Evolutionary conservation across 2,888 invertebrate species (phyloP).

Genomic region (Trachelus stipa): DNA sequence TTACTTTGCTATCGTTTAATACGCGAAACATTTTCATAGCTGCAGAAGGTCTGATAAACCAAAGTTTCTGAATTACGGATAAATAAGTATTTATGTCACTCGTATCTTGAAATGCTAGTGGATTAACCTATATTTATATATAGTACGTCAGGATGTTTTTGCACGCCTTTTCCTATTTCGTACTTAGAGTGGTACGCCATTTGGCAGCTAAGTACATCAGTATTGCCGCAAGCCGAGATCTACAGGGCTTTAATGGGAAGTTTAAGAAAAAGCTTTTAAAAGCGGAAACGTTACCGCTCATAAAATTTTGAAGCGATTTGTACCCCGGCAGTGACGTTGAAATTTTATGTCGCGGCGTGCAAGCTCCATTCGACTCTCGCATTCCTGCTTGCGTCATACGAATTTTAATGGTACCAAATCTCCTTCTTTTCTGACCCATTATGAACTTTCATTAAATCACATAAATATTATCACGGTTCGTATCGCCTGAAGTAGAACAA

Average conservation of each 20-base stretch:
- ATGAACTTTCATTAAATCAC: background rate
- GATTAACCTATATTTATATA: background rate
- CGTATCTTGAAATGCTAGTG: background rate
- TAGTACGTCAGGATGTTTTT: background rate
- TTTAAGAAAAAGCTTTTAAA: slow-evolving; percentile 54
- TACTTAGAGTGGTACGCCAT: background rate
- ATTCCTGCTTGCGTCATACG: slow-evolving; percentile 40
- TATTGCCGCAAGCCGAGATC: slow-evolving; percentile 41
- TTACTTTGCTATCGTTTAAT: background rate
- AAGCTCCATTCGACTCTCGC: slow-evolving; percentile 33
- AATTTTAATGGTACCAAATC: slow-evolving; percentile 38
- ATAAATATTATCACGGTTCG: background rate
- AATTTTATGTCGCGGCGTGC: slow-evolving; percentile 43
- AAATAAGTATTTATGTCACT: background rate
- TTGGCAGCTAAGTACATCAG: slow-evolving; percentile 50
- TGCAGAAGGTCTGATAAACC: background rate
- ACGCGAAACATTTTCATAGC: background rate
- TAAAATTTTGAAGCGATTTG: slow-evolving; percentile 62
- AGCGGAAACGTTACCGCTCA: slow-evolving; percentile 53
- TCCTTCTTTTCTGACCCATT: background rate
- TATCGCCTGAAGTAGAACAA: background rate
- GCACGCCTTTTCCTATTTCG: background rate
- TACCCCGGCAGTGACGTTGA: slow-evolving; percentile 35
- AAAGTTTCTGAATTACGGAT: background rate
- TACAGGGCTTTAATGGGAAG: slow-evolving; percentile 46